Conservation (phyloP, 2,888 invertebrate species). For the Acleris literana region DNA sequence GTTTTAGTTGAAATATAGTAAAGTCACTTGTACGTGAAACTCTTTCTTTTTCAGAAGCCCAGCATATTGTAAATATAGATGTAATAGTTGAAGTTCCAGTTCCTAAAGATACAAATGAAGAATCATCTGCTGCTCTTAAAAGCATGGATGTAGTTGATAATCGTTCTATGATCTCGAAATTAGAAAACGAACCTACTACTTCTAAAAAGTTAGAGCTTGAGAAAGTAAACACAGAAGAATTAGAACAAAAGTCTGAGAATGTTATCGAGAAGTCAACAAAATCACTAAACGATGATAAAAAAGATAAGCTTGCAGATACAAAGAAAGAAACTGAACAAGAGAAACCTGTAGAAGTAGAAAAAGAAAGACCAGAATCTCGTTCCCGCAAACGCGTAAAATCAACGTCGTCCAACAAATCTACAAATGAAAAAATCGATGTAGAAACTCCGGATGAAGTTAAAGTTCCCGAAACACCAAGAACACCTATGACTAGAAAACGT, state of each 20-base stretch:
- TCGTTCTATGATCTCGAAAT: background rate
- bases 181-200: slow-evolving; percentile 1
- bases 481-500: slow-evolving; percentile 63
- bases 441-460: slow-evolving; percentile 16
- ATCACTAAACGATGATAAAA: background rate
- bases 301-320: background rate
- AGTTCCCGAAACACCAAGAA: slow-evolving; percentile 47
- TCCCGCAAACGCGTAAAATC: slow-evolving; percentile 43
- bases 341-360: slow-evolving; percentile 7
- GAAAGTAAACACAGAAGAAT: slow-evolving; percentile 13
- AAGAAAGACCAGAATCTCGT: slow-evolving; percentile 15
- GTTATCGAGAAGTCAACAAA: background rate
- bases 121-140: slow-evolving; percentile 3
- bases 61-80: slow-evolving; percentile 32
- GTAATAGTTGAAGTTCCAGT: slow-evolving; percentile 37
- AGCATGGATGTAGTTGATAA: slow-evolving; percentile 43
- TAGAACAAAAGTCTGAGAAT: slow-evolving; percentile 3
- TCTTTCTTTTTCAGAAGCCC: background rate
- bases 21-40: too few species aligned
- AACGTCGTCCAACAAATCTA: slow-evolving; percentile 51
- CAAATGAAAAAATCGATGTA: slow-evolving; percentile 36
- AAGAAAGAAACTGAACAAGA: slow-evolving; percentile 3
- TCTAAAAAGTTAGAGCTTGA: slow-evolving; percentile 23
- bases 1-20: background rate
- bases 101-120: slow-evolving; percentile 26